Conservation (phyloP, 2,888 invertebrate species). For the Hoplodrina ambigua region DNA sequence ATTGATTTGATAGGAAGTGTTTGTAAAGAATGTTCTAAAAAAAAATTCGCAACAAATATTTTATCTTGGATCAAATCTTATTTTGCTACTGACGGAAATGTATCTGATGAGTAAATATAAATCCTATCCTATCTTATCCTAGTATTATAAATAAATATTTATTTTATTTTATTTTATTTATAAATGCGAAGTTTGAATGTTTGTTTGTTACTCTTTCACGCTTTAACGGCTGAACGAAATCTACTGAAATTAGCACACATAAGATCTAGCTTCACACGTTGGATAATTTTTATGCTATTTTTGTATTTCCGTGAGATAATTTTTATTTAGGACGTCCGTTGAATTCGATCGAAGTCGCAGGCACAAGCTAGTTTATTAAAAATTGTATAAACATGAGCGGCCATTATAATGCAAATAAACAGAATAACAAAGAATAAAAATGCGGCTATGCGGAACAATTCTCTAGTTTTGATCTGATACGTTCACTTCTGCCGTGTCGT, state of each 20-base stretch:
- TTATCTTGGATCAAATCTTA: constrained; percentile 9
- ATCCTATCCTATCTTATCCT: neutral
- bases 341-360: too few species aligned
- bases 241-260: too few species aligned
- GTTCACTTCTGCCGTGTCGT: constrained; percentile 48
- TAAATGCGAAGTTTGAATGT: too few species aligned
- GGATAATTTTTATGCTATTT: too few species aligned
- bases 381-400: constrained; percentile 30
- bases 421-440: constrained; percentile 38
- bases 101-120: constrained; percentile 16
- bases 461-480: constrained; percentile 48
- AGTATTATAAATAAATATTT: too few species aligned
- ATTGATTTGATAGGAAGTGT: constrained; percentile 36
- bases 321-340: too few species aligned
- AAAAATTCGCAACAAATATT: constrained; percentile 3
- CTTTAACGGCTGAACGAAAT: too few species aligned
- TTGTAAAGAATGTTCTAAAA: constrained; percentile 7
- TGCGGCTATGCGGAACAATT: constrained; percentile 44
- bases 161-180: too few species aligned
- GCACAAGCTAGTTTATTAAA: constrained; percentile 2
- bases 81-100: constrained; percentile 20
- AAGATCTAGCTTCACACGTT: too few species aligned
- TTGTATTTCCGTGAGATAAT: too few species aligned
- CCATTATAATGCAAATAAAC: constrained; percentile 32
- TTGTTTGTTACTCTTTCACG: too few species aligned